Base-by-base conservation (phyloP, 2,113 vertebrate genomes). In the Carassius auratus region DNA sequence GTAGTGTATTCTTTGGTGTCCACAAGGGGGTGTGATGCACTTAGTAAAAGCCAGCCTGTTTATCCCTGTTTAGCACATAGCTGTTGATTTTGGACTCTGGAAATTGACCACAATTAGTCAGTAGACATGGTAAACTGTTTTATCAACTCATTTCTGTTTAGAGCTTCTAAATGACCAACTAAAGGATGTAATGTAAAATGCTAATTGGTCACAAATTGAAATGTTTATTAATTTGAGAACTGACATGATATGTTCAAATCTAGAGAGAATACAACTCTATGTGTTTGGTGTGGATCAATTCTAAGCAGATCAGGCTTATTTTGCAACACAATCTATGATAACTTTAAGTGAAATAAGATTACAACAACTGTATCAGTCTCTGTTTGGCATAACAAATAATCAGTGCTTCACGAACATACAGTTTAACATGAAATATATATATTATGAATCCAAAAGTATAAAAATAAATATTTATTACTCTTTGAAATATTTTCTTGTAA, bases 401-500 rank as follows among this genome's bases (percentile, higher is more conserved):
- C 33, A 85, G 78, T 81, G 69, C 52, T 78, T 76, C n/a, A 86
- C 69, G 23, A 69, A 76, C 38, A 38, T 38, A 7, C 52, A 55
- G 52, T 55, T 55, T 55, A 55, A 17, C 15, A 17, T 55, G 15
- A 55, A 17, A 15, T 55, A 82, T 84, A 82, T 84, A 94, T 92
- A 94, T 94, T 94, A 93, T 92, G 85, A 93, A 93, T 94, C 89
- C 87, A 48, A 90, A 89, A 84, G 92, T 95, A 95, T 87, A 95
- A 95, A 95, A 95, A 95, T 95, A 95, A 91, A 95, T 85, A 88
- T 91, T 93, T 92, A 92, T 93, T 79, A 89, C 76, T 88, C 82
- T 87, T 69, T 83, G 86, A 90, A 90, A 90, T 89, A 89, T 88
- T 90, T 91, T 84, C 61, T 87, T 73, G 55, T 77, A 68, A 68